Percentiles rank a stretch among this genome's conserved stretches.
Evolutionary conservation across 2,797 vertebrate species (phyloP).

Genomic region (Ctenochaetus hawaiiensis): DNA sequence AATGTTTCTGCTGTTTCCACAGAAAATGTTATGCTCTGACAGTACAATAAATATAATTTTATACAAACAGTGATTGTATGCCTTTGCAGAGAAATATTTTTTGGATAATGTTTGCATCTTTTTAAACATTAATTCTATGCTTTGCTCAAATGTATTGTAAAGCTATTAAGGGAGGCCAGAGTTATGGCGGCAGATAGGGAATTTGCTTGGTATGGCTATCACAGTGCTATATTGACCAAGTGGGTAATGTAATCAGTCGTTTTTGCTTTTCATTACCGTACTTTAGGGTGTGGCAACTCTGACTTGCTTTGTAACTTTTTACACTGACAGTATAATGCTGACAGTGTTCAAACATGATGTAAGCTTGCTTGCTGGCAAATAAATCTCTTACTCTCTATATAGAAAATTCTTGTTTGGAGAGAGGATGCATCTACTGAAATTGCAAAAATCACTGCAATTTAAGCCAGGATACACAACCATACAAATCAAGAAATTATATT

Average conservation of each 20-base stretch:
- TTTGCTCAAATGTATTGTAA: constrained; percentile 18
- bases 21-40: constrained; percentile 23
- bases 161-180: not conserved
- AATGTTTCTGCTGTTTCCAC: constrained; percentile 43
- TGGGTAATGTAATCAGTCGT: not conserved
- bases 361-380: constrained; percentile 2
- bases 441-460: constrained; percentile 4
- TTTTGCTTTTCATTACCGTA: constrained; percentile 1
- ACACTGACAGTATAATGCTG: not conserved
- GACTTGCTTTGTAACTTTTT: not conserved
- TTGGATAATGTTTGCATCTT: constrained; percentile 25
- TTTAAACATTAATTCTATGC: constrained; percentile 29
- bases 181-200: not conserved
- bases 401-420: not conserved
- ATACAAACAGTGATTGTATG: constrained; percentile 35
- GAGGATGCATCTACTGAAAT: constrained; percentile 3
- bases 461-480: constrained; percentile 1
- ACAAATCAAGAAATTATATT: not conserved
- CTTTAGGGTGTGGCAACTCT: not conserved
- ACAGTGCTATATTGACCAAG: not conserved
- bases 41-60: constrained; percentile 34
- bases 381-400: constrained; percentile 3
- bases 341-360: constrained; percentile 9
- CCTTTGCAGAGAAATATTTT: not conserved
- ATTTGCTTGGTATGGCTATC: not conserved